A percentile compares a stretch with the other conserved stretches of the same genome.
phyloP scores from a whole-genome alignment of 23 tunicate genomes.

The Trididemnum miniatum region DNA sequence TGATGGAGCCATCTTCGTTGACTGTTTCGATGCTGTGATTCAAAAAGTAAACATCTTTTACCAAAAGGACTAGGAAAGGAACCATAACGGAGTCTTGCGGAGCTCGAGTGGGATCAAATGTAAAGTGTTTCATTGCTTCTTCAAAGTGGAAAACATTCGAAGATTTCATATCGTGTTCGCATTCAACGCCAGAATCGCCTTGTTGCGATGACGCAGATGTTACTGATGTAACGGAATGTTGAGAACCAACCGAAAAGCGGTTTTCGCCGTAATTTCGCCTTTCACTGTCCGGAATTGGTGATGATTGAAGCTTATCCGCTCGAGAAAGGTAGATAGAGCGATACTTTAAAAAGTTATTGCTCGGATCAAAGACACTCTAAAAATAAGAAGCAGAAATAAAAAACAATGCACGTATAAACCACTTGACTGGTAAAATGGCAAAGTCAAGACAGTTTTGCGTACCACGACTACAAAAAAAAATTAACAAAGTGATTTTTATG shows the following conservation, averaged over 20 bases:
- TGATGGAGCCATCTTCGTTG: constrained; percentile 70
- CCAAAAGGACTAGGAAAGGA: constrained; percentile 79
- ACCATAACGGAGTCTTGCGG: constrained; percentile 70
- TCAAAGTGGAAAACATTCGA: neutral
- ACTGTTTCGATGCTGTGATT: constrained; percentile 83
- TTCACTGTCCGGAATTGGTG: constrained; percentile 3
- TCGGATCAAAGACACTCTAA: constrained; percentile 84
- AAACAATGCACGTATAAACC: no score
- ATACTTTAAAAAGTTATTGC: constrained; percentile 81
- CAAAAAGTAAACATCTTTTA: constrained; percentile 89
- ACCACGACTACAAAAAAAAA: no score
- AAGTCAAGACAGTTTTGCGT: no score
- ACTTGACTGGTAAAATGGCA: no score
- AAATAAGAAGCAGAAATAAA: no score
- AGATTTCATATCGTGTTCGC: constrained; percentile 46
- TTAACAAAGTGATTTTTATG: no score
- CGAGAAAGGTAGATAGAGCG: constrained; percentile 68
- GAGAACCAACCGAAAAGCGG: constrained; percentile 59
- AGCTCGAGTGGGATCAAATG: constrained; percentile 48
- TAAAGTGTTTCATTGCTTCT: constrained; percentile 38
- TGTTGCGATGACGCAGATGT: constrained; percentile 72
- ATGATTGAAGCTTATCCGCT: constrained; percentile 32
- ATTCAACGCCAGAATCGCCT: constrained; percentile 88
- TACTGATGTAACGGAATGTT: constrained; percentile 60
- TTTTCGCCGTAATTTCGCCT: neutral